phyloP scores from a whole-genome alignment of 2,113 vertebrate species.

The Desmodus rotundus region DNA sequence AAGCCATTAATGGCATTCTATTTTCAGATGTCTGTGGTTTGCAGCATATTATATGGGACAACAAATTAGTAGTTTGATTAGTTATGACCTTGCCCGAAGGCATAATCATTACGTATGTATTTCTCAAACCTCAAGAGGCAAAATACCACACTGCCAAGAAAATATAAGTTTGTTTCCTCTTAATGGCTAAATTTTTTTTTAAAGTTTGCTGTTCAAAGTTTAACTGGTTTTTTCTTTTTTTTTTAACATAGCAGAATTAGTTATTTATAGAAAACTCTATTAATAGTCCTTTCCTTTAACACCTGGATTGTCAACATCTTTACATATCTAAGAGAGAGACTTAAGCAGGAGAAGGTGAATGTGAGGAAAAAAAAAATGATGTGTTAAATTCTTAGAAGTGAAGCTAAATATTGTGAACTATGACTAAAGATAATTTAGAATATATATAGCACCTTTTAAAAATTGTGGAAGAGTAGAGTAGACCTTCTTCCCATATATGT shows the following conservation, averaged over 20 bases:
- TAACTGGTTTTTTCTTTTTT: not conserved
- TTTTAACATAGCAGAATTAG: not conserved
- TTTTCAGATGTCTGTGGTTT: slow-evolving; percentile 15
- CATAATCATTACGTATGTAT: not conserved
- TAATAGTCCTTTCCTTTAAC: not conserved
- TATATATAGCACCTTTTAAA: not conserved
- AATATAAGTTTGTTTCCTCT: not conserved
- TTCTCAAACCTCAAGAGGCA: not conserved
- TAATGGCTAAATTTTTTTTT: no score
- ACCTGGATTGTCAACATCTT: not conserved
- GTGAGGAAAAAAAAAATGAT: not conserved
- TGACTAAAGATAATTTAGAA: not conserved
- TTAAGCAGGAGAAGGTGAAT: not conserved
- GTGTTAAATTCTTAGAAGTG: not conserved
- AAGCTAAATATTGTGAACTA: not conserved
- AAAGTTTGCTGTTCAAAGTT: not conserved
- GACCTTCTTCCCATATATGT: not conserved
- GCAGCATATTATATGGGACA: slow-evolving; percentile 14
- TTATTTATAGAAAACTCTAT: slow-evolving; percentile 29
- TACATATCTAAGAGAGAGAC: not conserved
- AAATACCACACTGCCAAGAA: not conserved
- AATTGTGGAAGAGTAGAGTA: not conserved
- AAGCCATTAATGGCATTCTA: not conserved
- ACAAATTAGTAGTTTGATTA: slow-evolving; percentile 54
- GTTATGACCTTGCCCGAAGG: slow-evolving; percentile 60